These are phyloP conservation scores for Prosapia bicincta DNA, from an alignment of 2,888 invertebrate genomes.

Conservation along the genomic window DNA sequence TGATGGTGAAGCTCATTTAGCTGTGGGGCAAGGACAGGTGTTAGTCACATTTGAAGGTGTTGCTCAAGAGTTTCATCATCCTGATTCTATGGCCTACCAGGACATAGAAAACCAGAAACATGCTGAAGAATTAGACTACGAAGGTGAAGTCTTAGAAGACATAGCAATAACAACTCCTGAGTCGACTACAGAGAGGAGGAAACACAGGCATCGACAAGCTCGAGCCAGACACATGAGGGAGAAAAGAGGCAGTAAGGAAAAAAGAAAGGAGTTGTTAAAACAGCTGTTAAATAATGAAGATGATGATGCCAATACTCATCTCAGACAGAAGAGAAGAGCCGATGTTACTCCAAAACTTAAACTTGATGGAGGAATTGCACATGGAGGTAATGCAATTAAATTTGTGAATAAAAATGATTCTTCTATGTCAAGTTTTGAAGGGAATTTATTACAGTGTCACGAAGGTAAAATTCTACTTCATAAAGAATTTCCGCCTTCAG, in stretches of 20 bases:
- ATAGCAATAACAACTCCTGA: constrained; percentile 3
- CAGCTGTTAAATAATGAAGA: constrained; percentile 2
- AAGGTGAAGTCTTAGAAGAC: constrained; percentile 33
- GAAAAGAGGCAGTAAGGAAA: neutral
- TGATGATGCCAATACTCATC: neutral
- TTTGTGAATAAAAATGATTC: constrained; percentile 51
- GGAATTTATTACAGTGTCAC: constrained; percentile 69
- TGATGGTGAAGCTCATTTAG: constrained; percentile 55
- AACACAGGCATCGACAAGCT: constrained; percentile 4
- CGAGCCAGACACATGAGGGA: constrained; percentile 14
- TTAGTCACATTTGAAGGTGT: constrained; percentile 58
- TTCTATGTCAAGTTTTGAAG: constrained; percentile 81
- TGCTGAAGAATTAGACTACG: constrained; percentile 31
- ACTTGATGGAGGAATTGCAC: constrained; percentile 69
- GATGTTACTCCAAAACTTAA: constrained; percentile 40
- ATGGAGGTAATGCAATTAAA: constrained; percentile 62
- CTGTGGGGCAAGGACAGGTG: constrained; percentile 57
- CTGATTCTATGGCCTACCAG: constrained; percentile 40
- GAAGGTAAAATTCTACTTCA: constrained; percentile 70
- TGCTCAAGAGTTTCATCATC: constrained; percentile 46
- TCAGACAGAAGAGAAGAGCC: constrained; percentile 22
- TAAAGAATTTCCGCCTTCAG: constrained; percentile 65
- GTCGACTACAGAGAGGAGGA: neutral
- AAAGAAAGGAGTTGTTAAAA: constrained; percentile 8
- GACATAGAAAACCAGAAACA: constrained; percentile 20